phyloP scores from a whole-genome alignment of 53 echinoderm and acorn worm genomes.

The Zoroaster sp. region DNA sequence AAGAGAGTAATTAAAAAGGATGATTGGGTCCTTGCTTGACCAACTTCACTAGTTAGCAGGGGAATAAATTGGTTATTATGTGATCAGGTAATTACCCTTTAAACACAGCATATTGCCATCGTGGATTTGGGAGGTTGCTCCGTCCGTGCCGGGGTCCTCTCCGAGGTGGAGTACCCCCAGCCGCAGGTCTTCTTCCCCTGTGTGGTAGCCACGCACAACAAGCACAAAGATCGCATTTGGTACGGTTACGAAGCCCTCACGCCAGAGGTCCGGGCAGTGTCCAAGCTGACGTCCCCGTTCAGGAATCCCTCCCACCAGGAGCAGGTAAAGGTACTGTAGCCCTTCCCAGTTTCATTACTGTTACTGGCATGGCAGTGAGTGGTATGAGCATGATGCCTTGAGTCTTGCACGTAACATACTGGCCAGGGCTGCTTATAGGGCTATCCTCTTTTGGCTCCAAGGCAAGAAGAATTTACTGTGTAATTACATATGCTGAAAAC shows the following conservation, averaged over 20 bases:
- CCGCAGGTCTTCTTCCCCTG: conserved; percentile 98
- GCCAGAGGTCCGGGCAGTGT: conserved; percentile 66
- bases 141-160: conserved; percentile 90
- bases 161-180: conserved; percentile 83
- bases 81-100: not conserved
- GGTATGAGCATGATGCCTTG: not conserved
- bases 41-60: too few relatives aligned
- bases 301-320: conserved; percentile 82
- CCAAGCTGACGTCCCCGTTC: conserved; percentile 84
- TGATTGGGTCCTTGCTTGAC: too few relatives aligned
- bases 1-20: too few relatives aligned
- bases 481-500: too few relatives aligned
- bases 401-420: not conserved
- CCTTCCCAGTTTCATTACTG: not conserved
- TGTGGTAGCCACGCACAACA: conserved; percentile 77
- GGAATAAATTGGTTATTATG: too few relatives aligned
- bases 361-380: not conserved
- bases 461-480: too few relatives aligned
- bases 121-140: conserved; percentile 95
- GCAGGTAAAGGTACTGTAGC: conserved; percentile 70
- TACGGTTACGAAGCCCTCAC: conserved; percentile 92
- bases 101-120: conserved; percentile 77
- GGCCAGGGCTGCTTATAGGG: not conserved
- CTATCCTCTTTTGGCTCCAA: too few relatives aligned
- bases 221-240: conserved; percentile 68